These are phyloP conservation scores for Hypena proboscidalis DNA, from an alignment of 2,888 invertebrate genomes.

Conservation along the genomic window DNA sequence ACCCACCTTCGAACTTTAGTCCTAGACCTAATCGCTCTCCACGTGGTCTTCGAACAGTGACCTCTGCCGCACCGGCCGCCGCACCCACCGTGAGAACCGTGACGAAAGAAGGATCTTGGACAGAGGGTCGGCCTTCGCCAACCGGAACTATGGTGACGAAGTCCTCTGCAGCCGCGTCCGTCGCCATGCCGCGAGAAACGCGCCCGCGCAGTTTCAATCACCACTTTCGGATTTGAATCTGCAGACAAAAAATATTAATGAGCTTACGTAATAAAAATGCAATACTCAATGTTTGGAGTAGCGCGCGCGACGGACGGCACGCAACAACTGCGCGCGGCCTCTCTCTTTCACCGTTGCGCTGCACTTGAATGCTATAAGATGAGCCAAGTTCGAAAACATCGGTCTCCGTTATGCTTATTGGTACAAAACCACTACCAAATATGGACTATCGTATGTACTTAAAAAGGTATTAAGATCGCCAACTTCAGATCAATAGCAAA, in stretches of 20 bases:
- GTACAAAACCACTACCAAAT: conserved; percentile 40
- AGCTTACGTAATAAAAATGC: conserved; percentile 73
- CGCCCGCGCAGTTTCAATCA: conserved; percentile 56
- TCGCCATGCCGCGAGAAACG: conserved; percentile 78
- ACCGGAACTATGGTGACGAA: conserved; percentile 86
- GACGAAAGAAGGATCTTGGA: conserved; percentile 78
- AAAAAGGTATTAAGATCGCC: conserved; percentile 12
- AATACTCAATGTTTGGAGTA: conserved; percentile 49
- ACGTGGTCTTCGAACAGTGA: conserved; percentile 93
- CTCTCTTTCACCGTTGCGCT: conserved; percentile 76
- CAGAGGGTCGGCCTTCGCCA: conserved; percentile 74
- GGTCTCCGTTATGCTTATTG: conserved; percentile 42
- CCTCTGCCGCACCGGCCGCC: conserved; percentile 87
- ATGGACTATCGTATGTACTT: conserved; percentile 23
- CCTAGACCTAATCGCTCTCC: conserved; percentile 97
- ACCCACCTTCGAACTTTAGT: conserved; percentile 96
- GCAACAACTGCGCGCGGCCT: conserved; percentile 65
- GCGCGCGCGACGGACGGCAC: conserved; percentile 62
- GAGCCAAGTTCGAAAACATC: conserved; percentile 45
- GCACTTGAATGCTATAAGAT: conserved; percentile 63
- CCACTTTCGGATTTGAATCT: conserved; percentile 69
- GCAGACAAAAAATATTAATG: conserved; percentile 72
- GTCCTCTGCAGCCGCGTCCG: conserved; percentile 76
- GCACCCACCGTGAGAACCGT: conserved; percentile 86
- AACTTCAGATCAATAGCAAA: conserved; percentile 9